Evolutionary conservation across 2,113 vertebrate species (phyloP), one percentile per base, ranked within the genome.

Genomic region (Mionectes macconnelli): DNA sequence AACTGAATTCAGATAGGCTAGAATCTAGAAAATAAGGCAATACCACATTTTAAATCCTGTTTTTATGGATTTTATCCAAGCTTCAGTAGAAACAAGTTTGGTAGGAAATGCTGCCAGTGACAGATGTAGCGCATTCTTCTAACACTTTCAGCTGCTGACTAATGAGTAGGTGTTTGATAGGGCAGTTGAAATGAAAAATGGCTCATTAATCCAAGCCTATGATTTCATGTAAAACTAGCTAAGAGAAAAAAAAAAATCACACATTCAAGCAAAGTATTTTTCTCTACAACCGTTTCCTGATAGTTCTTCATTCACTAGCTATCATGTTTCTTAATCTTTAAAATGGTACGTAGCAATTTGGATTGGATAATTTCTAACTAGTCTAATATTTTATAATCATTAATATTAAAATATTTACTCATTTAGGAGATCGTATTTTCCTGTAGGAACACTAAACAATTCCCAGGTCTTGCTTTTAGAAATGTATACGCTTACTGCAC

Each of bases 101-200:
- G 86, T 93, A 88, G 92, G 92, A 95, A 96, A 93, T 40, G 59
- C 39, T 95, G 95, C 90, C 87, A 95, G 88, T 76, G 87, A 96
- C 95, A 97, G 93, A 96, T 94, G 94, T 70, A 97, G 79, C 80
- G 78, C 72, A 83, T 96, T 94, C 90, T 91, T 76, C 85, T 84
- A 91, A 96, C 87, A 88, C 87, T 94, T 93, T 94, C 78, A 88
- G 89, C 82, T 95, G 90, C 87, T 96, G 96, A 96, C 93, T 96
- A 97, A 97, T 85, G 79, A 96, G 96, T 95, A 97, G 94, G 96
- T 94, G 95, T 96, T 95, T 90, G 93, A 95, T 95, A 96, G 92
- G 87, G 87, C 93, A 97, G 90, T 59, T 93, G 75, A 94, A 97
- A 90, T 90, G 90, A 94, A 95, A 95, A 95, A 89, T 0, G 47